Base-by-base conservation (phyloP, 1,140 invertebrate species). In the Lysiphlebus fabarum region DNA sequence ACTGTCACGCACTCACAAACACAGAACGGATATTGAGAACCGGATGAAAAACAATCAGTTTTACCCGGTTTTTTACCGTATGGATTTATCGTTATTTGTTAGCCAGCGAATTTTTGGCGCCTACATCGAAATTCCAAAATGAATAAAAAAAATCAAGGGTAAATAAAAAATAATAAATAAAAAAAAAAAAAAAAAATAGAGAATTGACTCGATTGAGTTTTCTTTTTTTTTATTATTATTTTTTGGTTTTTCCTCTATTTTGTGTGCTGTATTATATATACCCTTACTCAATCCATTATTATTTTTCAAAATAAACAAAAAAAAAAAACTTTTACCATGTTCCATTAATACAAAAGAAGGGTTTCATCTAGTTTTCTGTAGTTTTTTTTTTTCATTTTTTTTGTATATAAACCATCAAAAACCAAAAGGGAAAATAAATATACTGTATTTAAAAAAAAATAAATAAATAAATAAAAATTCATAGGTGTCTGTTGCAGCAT, bases 31-130 rank as follows among this genome's bases (percentile, higher is more conserved):
- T 51, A 33, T 51, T 14, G 49, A 51, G 49, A 42, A 34, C 57
- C 50, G 50, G 41, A 59, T 59, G 42, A 59, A 59, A 59, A 59
- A 59, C 57, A 59, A 59, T 59, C 57, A 59, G 49, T 42, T 47
- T 41, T 40, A 51, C 7, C 33, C 48, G 5, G 48, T 33, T 17
- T n/a, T n/a, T 53, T 41, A 40, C 47, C 33, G 33, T 48, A 59
- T 59, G 50, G 41, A 59, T 53, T 53, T 59, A 53, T 53, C 42
- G 57, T 53, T 59, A 59, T 59, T 59, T 59, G 49, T 59, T 59
- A 59, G 57, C 42, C 42, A 14, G 50, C 36, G 49, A 53, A 45
- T 59, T 53, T 59, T 59, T 26, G n/a, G 12, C 14, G 14, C 45
- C 37, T 48, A 34, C 17, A 26, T 49, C 43, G 48, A n/a, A n/a